Percentiles rank a stretch among this genome's conserved stretches.
These are phyloP conservation scores for Campoplex nolae DNA, from an alignment of 2,888 invertebrate species.

Conservation along the genomic window DNA sequence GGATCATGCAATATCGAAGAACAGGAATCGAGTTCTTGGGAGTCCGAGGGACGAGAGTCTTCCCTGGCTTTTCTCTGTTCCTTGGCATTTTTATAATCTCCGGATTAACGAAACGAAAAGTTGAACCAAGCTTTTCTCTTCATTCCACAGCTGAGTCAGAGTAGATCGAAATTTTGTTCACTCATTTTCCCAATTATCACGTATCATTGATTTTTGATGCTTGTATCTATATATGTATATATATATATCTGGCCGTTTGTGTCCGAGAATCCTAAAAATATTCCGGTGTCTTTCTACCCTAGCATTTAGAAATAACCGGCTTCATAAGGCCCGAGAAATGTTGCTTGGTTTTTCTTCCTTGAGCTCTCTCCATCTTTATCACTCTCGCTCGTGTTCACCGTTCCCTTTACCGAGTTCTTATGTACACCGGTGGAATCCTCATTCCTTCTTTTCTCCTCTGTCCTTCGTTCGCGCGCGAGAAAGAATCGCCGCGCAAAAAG, in stretches of 20 bases:
- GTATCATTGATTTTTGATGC: conserved; percentile 43
- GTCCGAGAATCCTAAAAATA: conserved; percentile 17
- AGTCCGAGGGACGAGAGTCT: not conserved
- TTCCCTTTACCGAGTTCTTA: conserved; percentile 25
- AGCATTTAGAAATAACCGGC: conserved; percentile 11
- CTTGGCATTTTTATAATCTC: conserved; percentile 18
- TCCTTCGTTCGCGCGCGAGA: not conserved
- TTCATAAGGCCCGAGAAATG: conserved; percentile 36
- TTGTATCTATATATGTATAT: not conserved
- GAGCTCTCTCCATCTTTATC: conserved; percentile 12
- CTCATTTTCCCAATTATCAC: conserved; percentile 37
- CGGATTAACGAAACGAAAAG: conserved; percentile 10
- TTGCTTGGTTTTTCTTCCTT: conserved; percentile 57
- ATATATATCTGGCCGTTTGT: not conserved
- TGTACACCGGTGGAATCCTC: conserved; percentile 59
- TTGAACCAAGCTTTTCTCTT: not conserved
- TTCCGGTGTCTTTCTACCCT: conserved; percentile 22
- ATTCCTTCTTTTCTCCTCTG: conserved; percentile 53
- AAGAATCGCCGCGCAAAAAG: not conserved
- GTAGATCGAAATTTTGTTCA: not conserved
- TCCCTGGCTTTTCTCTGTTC: not conserved
- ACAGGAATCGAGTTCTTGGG: conserved; percentile 11
- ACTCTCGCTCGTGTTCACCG: conserved; percentile 30
- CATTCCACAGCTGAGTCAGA: conserved; percentile 3
- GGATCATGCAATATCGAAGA: not conserved